Conservation (phyloP, 2,797 vertebrate species). For the Lacerta agilis region DNA sequence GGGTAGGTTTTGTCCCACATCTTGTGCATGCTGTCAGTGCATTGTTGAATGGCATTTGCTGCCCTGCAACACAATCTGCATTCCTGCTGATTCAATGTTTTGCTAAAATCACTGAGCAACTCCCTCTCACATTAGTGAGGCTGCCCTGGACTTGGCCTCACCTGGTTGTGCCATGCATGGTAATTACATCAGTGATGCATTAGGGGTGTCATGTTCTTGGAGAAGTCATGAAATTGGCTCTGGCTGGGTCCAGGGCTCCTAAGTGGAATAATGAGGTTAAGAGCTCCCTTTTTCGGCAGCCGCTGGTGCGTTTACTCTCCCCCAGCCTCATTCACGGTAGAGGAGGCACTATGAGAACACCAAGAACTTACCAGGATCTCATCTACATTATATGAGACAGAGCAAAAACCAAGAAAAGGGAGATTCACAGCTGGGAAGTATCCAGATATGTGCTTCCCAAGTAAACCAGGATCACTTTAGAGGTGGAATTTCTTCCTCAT, state of each 20-base stretch:
- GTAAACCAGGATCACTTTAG: neutral
- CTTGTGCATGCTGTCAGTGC: neutral
- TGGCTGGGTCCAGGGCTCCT: constrained; percentile 29
- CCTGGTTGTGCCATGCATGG: neutral
- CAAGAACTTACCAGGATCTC: neutral
- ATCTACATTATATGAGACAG: neutral
- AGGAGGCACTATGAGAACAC: neutral
- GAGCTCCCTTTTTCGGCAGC: constrained; percentile 12
- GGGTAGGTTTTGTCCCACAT: neutral
- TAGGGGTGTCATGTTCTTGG: constrained; percentile 17
- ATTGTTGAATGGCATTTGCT: neutral
- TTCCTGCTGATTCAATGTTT: neutral
- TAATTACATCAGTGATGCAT: constrained; percentile 56
- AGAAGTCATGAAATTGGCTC: constrained; percentile 43
- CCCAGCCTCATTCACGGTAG: constrained; percentile 13
- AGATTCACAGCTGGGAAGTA: neutral
- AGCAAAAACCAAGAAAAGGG: neutral
- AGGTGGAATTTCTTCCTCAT: neutral
- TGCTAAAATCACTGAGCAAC: neutral
- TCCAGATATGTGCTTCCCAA: neutral
- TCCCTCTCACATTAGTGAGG: neutral
- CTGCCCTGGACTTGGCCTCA: neutral
- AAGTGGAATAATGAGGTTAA: constrained; percentile 56
- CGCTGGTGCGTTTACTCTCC: constrained; percentile 6
- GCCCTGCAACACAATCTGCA: neutral